Evolutionary conservation across 2,113 vertebrate genomes (phyloP).

Genomic region (Synchiropus splendidus): DNA sequence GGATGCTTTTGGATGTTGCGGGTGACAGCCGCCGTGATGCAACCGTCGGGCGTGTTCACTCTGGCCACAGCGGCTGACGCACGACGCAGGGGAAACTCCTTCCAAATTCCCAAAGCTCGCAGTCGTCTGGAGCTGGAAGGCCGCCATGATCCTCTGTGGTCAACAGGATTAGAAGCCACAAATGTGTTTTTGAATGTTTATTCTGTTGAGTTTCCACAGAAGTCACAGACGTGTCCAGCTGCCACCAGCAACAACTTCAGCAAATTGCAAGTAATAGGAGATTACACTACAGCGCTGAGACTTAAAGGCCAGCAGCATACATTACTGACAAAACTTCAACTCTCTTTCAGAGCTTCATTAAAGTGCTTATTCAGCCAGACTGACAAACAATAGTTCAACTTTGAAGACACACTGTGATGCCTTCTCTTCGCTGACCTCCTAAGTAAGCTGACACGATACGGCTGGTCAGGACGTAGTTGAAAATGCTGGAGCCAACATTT

Average conservation of each 20-base stretch:
- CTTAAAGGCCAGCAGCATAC: too few relatives aligned
- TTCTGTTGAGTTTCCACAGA: neutral
- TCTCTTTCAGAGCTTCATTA: too few relatives aligned
- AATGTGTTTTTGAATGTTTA: conserved; percentile 12
- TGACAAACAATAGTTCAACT: too few relatives aligned
- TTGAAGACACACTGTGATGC: too few relatives aligned
- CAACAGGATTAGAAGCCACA: conserved; percentile 27
- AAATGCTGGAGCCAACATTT: too few relatives aligned
- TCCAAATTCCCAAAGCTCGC: conserved; percentile 26
- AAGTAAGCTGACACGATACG: too few relatives aligned
- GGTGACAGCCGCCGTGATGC: conserved; percentile 34
- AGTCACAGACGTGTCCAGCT: neutral
- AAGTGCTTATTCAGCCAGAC: too few relatives aligned
- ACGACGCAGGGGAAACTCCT: conserved; percentile 39
- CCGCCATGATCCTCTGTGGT: conserved; percentile 31
- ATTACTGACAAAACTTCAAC: too few relatives aligned
- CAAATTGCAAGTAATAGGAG: neutral
- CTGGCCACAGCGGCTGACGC: conserved; percentile 34
- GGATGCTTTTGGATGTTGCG: conserved; percentile 24
- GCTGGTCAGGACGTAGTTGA: too few relatives aligned
- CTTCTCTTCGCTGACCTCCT: too few relatives aligned
- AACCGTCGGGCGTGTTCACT: conserved; percentile 28
- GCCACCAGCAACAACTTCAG: neutral
- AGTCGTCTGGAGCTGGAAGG: conserved; percentile 18
- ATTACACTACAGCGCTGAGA: too few relatives aligned